Evolutionary conservation across 2,888 invertebrate genomes (phyloP).

Genomic region (Crossocerus cetratus): DNA sequence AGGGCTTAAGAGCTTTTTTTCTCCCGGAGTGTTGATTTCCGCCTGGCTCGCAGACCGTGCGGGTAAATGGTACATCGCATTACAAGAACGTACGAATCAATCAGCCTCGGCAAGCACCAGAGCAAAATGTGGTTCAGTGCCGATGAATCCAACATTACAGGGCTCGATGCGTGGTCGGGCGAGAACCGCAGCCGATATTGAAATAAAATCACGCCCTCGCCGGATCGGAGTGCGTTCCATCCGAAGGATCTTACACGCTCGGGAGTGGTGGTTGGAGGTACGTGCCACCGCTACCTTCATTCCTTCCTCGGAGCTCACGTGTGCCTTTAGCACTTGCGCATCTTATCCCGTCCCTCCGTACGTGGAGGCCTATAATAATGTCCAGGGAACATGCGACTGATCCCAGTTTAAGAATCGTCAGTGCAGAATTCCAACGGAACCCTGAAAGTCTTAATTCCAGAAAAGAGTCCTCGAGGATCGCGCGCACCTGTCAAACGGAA

Average conservation of each 20-base stretch:
- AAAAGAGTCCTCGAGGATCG: no score
- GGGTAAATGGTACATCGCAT: no score
- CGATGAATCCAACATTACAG: conserved; percentile 48
- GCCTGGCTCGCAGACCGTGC: no score
- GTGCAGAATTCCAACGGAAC: no score
- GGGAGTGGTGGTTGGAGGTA: conserved; percentile 40
- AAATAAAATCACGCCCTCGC: conserved; percentile 73
- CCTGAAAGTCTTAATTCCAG: no score
- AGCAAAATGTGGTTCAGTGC: conserved; percentile 40
- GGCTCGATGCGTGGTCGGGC: conserved; percentile 35
- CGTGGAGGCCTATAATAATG: no score
- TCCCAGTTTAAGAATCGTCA: no score
- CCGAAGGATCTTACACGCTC: conserved; percentile 47
- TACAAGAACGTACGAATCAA: no score
- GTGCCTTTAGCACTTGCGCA: neutral
- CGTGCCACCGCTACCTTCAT: conserved; percentile 39
- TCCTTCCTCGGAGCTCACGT: conserved; percentile 24
- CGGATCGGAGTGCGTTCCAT: conserved; percentile 53
- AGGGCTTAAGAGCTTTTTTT: neutral
- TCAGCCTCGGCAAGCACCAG: no score
- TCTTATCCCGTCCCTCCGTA: no score
- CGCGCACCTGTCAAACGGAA: neutral
- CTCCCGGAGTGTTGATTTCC: no score
- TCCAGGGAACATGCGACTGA: no score
- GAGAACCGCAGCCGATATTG: conserved; percentile 69